Evolutionary conservation across 1,140 invertebrate genomes (phyloP).

Genomic region (Frieseomelitta varia): DNA sequence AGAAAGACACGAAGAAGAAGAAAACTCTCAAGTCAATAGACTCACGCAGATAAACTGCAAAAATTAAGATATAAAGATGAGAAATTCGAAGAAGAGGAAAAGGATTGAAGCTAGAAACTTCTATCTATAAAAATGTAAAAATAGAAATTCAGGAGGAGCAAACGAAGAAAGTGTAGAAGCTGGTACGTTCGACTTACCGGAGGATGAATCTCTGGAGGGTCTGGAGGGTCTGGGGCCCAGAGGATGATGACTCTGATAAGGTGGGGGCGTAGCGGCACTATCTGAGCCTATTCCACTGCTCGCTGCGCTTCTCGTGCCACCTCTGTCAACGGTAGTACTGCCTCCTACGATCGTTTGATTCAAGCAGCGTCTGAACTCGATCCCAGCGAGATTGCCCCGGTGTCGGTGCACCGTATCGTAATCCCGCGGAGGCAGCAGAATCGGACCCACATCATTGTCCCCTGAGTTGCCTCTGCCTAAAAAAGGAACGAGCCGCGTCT

Average conservation of each 20-base stretch:
- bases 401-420: conserved; percentile 94
- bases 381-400: conserved; percentile 91
- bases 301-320: conserved; percentile 80
- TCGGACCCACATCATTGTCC: conserved; percentile 86
- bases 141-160: background rate
- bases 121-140: background rate
- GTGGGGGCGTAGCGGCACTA: conserved; percentile 89
- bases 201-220: conserved; percentile 79
- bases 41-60: no score
- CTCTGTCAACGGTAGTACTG: conserved; percentile 75
- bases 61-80: background rate
- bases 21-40: no score
- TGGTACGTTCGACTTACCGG: conserved; percentile 74
- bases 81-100: background rate
- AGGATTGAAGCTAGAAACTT: background rate
- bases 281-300: conserved; percentile 93
- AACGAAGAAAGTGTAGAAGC: background rate
- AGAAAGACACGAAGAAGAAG: no score
- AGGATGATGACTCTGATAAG: conserved; percentile 78
- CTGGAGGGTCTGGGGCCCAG: conserved; percentile 76
- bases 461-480: conserved; percentile 77
- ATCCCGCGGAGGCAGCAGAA: conserved; percentile 94
- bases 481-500: conserved; percentile 11
- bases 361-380: conserved; percentile 88
- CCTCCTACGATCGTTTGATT: conserved; percentile 88